Conservation (phyloP, 2,113 vertebrate genomes). For the Butorides virescens region DNA sequence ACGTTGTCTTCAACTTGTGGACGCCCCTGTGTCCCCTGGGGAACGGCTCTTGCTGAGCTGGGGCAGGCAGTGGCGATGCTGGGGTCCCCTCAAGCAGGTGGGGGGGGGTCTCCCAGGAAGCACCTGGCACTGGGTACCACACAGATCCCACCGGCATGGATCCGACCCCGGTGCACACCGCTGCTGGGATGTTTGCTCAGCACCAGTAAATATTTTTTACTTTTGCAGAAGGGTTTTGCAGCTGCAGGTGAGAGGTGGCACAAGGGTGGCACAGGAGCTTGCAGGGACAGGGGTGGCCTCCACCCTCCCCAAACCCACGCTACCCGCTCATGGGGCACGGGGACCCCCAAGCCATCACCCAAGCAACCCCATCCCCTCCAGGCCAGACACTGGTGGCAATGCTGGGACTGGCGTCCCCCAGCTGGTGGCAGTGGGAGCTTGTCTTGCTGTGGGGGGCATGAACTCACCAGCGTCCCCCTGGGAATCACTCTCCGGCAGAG, state of each 20-base stretch:
- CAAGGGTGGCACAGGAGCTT: background rate
- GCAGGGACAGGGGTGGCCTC: background rate
- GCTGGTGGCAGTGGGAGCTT: background rate
- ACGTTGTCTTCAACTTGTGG: fast-evolving
- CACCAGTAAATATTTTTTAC: background rate
- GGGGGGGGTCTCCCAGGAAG: background rate
- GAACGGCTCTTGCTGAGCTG: too few species aligned
- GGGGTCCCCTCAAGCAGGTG: background rate
- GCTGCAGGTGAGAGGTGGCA: background rate
- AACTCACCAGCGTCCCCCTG: background rate
- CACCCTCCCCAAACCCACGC: background rate
- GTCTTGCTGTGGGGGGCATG: too few species aligned
- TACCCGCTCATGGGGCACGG: background rate
- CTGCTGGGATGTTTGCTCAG: background rate
- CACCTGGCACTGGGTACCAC: fast-evolving
- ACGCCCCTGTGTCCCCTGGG: fast-evolving
- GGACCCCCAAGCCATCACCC: background rate
- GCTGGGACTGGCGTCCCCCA: background rate
- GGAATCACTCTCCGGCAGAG: background rate
- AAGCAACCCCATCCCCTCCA: background rate
- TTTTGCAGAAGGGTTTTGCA: too few species aligned
- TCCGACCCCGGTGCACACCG: fast-evolving
- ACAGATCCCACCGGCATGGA: fast-evolving
- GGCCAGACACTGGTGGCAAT: fast-evolving
- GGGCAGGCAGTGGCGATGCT: background rate